Conservation (phyloP, 2,888 invertebrate species). For the Lepidochitona cinerea region DNA sequence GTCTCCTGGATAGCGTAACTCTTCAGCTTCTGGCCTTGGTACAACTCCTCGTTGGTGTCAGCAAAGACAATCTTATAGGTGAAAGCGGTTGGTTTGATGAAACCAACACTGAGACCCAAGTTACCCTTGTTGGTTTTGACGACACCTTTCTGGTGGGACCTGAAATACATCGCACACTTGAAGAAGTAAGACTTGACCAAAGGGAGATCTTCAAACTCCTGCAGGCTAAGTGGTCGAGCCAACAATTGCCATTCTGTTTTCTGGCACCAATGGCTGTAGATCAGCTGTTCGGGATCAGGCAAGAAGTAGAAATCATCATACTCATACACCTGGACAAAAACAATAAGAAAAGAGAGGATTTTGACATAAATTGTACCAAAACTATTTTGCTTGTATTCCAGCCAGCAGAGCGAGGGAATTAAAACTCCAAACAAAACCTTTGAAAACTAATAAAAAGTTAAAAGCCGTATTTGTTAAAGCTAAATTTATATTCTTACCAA, state of each 20-base stretch:
- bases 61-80: conserved; percentile 69
- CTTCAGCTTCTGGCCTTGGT: conserved; percentile 65
- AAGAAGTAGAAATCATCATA: conserved; percentile 99
- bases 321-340: conserved; percentile 79
- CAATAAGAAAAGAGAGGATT: neutral
- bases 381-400: too few species aligned
- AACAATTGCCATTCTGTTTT: conserved; percentile 68
- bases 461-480: too few species aligned
- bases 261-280: conserved; percentile 71
- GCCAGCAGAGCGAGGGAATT: too few species aligned
- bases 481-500: conserved; percentile 55
- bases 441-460: too few species aligned
- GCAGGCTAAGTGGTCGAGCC: conserved; percentile 51
- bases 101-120: conserved; percentile 67
- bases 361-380: too few species aligned
- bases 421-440: too few species aligned
- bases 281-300: conserved; percentile 86
- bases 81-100: conserved; percentile 68
- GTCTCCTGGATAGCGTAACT: conserved; percentile 69
- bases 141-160: conserved; percentile 64
- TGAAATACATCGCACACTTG: conserved; percentile 68
- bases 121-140: conserved; percentile 65
- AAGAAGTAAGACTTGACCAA: conserved; percentile 71
- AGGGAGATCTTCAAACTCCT: conserved; percentile 70
- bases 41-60: conserved; percentile 61